Conservation (phyloP, 1,140 invertebrate genomes). For the Zaprionus ghesquierei region DNA sequence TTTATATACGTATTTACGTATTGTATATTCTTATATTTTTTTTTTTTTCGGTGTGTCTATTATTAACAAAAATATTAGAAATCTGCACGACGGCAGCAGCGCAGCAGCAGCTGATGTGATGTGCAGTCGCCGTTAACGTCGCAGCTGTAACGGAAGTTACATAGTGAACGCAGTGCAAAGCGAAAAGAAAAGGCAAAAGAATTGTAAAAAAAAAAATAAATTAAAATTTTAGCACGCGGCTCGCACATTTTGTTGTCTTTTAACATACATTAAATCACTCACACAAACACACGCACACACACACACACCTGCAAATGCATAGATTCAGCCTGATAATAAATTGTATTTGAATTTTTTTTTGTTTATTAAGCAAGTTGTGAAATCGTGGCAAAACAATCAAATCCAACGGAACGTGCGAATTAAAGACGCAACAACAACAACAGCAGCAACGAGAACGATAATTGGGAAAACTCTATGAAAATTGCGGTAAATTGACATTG, state of each 20-base stretch:
- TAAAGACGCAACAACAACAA: not conserved
- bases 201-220: conserved; percentile 1
- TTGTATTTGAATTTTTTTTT: conserved; percentile 40
- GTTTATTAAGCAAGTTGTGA: conserved; percentile 48
- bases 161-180: conserved; percentile 28
- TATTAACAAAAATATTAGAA: conserved; percentile 38
- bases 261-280: not conserved
- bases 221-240: conserved; percentile 28
- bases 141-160: conserved; percentile 37
- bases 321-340: conserved; percentile 22
- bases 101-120: not conserved
- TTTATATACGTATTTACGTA: not conserved
- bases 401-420: conserved; percentile 21
- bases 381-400: conserved; percentile 43
- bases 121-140: conserved; percentile 27
- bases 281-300: not conserved
- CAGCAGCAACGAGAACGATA: not conserved
- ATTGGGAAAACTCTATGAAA: conserved; percentile 8
- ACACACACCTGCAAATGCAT: not conserved
- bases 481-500: conserved; percentile 33
- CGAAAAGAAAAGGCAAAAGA: conserved; percentile 18
- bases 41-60: conserved; percentile 18
- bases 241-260: conserved; percentile 35
- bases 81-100: not conserved
- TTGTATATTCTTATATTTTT: conserved; percentile 4